Evolutionary conservation across 2,888 invertebrate species (phyloP).

Genomic region (Seira sanloemensis): DNA sequence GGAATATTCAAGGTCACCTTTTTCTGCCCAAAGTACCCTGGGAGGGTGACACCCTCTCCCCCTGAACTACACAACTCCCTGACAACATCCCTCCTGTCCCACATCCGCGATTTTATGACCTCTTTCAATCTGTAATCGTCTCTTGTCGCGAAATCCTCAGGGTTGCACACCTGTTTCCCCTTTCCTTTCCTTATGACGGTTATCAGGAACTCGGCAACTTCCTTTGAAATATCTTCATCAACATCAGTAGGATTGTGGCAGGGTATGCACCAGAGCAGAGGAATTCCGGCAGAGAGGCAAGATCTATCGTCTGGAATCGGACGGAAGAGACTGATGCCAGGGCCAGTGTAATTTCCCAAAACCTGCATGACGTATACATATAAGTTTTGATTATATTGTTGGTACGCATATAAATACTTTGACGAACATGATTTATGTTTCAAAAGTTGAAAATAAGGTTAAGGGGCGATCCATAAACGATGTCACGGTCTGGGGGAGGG

Average conservation of each 20-base stretch:
- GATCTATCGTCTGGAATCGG: conserved; percentile 28
- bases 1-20: neutral
- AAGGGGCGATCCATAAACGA: too few relatives aligned
- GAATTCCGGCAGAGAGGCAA: neutral
- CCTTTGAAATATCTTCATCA: neutral
- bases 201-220: neutral
- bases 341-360: neutral
- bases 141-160: neutral
- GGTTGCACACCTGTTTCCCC: neutral
- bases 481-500: too few relatives aligned
- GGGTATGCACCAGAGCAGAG: neutral
- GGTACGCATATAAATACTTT: too few relatives aligned
- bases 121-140: neutral
- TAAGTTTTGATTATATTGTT: too few relatives aligned
- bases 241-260: conserved; percentile 21
- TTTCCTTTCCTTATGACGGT: neutral
- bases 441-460: too few relatives aligned
- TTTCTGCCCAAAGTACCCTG: neutral
- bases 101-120: neutral
- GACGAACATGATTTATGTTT: too few relatives aligned
- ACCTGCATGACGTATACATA: neutral
- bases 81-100: neutral
- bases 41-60: neutral
- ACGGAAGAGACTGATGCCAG: conserved; percentile 41
- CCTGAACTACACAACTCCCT: neutral